Base-by-base conservation (phyloP, 2,888 invertebrate genomes). In the Aleiodes testaceus region DNA sequence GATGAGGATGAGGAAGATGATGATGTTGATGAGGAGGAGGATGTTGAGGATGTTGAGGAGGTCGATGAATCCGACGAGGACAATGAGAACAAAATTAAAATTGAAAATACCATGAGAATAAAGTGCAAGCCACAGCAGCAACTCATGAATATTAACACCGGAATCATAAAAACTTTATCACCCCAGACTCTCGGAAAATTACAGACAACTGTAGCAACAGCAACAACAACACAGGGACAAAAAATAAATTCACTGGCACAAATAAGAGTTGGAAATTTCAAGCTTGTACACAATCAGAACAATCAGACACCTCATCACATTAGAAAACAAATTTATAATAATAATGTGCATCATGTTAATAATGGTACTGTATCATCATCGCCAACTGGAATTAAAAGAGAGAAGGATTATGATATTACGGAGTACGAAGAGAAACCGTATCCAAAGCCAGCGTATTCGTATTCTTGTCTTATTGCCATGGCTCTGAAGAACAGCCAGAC, bases 401-500 rank as follows among this genome's bases (percentile, higher is more conserved):
- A 86, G 45, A 85, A 84, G 49, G 84, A 84, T 1, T 81, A 81
- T 67, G 79, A 87, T 78, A 88, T 88, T 81, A 86, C 84, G 79
- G 89, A 89, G 83, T 88, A 87, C 80, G 89, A 89, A 55, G 88
- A 89, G 49, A 91, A 91, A 72, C 91, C 92, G 59, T 98, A 93
- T 83, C 98, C 98, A 0, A 99, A 99, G 88, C 99, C 99, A 4
- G 96, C 97, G 2, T 99, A 98, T 88, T 98, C 98, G 12, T 99
- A 99, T 88, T 97, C 97, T 72, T 99, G 98, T 89, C 91, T 99
- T 77, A 99, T 99, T 85, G 98, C 98, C 1, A 95, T 99, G 95
- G 98, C 99, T 3, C 89, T 99, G 75, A 98, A 98, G 88, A 99
- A 99, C 87, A 97, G 98, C 74, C 92, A 94, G 80, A 95, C 95